Evolutionary conservation across 1,140 invertebrate species (phyloP).

Genomic region (Euura lappo): DNA sequence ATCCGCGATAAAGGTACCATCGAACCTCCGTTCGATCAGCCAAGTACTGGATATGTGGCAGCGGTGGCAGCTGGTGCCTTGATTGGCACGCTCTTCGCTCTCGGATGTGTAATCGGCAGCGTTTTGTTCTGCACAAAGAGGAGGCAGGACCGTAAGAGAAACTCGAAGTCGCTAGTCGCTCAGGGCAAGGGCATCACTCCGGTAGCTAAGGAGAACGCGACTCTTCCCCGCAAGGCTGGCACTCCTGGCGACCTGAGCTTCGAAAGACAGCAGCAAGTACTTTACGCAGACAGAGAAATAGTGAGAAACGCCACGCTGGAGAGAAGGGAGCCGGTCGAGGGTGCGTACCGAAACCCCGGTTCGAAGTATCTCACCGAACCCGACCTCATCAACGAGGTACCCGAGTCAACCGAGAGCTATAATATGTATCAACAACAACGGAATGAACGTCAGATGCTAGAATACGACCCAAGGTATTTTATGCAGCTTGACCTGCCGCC

Average conservation of each 20-base stretch:
- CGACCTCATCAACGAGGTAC: conserved; percentile 54
- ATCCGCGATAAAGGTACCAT: conserved; percentile 44
- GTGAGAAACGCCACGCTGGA: conserved; percentile 42
- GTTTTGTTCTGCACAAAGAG: conserved; percentile 48
- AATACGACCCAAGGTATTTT: conserved; percentile 45
- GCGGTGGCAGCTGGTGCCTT: conserved; percentile 49
- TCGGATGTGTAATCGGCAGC: conserved; percentile 47
- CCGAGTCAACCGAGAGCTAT: conserved; percentile 36
- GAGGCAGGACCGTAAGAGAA: conserved; percentile 43
- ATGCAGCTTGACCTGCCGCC: conserved; percentile 41
- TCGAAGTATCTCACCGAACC: conserved; percentile 52
- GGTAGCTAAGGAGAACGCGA: conserved; percentile 39
- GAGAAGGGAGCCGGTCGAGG: conserved; percentile 36
- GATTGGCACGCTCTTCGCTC: conserved; percentile 46
- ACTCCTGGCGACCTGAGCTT: conserved; percentile 7
- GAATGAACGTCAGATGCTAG: conserved; percentile 35
- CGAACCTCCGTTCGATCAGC: conserved; percentile 44
- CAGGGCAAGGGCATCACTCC: conserved; percentile 47
- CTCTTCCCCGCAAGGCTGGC: conserved; percentile 16
- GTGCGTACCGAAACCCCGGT: conserved; percentile 39
- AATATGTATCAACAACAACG: conserved; percentile 37
- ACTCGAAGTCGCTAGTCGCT: conserved; percentile 40
- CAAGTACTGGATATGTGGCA: conserved; percentile 43
- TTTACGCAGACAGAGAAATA: conserved; percentile 44
- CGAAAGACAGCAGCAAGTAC: conserved; percentile 34